Conservation (phyloP, 2,888 invertebrate genomes). For the Argynnis bischoffii region DNA sequence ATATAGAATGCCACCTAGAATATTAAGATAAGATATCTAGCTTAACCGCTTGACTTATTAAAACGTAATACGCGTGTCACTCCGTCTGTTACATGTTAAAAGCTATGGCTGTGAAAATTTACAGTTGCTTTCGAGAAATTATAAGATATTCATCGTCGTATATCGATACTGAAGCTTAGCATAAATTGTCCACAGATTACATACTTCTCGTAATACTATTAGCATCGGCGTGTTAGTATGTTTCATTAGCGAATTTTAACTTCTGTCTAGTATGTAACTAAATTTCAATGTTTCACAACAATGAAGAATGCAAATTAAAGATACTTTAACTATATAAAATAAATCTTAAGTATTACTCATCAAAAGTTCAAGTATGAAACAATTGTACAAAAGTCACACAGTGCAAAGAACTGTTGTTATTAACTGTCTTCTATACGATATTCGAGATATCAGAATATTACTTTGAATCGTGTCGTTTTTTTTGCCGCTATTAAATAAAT, state of each 20-base stretch:
- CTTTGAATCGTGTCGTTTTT: constrained; percentile 28
- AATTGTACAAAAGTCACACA: neutral
- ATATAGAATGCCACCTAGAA: constrained; percentile 8
- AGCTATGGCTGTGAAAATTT: constrained; percentile 16
- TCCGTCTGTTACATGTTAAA: constrained; percentile 18
- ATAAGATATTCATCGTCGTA: constrained; percentile 5
- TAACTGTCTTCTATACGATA: constrained; percentile 3
- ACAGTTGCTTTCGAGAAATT: constrained; percentile 31
- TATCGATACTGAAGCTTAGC: neutral
- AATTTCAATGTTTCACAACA: too few species aligned
- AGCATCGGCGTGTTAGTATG: too few species aligned
- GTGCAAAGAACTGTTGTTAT: constrained; percentile 19
- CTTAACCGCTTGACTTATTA: constrained; percentile 18
- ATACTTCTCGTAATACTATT: too few species aligned
- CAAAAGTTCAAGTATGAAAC: constrained; percentile 1
- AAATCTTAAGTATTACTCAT: constrained; percentile 13
- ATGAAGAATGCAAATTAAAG: too few species aligned
- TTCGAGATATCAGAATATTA: constrained; percentile 30
- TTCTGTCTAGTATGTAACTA: too few species aligned
- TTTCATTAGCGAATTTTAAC: too few species aligned
- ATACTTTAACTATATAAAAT: too few species aligned
- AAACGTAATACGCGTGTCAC: constrained; percentile 14
- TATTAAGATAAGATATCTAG: constrained; percentile 20
- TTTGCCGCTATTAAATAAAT: constrained; percentile 37
- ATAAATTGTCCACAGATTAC: neutral